Evolutionary conservation across 2,888 invertebrate genomes (phyloP).

Genomic region (Acanthosoma haemorrhoidale): DNA sequence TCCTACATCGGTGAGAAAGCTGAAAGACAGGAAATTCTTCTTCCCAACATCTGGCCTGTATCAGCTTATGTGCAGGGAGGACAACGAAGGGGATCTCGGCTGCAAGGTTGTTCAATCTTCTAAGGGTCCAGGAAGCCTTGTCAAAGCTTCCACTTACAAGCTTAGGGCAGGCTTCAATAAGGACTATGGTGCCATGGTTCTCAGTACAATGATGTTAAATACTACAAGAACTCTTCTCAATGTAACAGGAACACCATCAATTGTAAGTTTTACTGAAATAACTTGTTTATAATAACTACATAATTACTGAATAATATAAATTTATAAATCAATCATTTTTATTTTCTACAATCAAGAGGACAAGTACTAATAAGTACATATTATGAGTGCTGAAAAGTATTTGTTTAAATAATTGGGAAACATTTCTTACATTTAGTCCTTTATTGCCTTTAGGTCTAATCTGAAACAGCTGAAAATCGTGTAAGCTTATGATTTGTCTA

Average conservation of each 20-base stretch:
- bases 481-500: no score
- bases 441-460: no score
- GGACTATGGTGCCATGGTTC: neutral
- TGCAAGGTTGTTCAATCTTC: neutral
- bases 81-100: neutral
- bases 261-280: constrained; percentile 27
- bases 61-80: constrained; percentile 39
- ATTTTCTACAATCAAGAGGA: no score
- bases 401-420: no score
- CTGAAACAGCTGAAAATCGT: no score
- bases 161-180: neutral
- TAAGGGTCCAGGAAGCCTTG: neutral
- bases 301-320: no score
- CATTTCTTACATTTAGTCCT: no score
- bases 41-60: constrained; percentile 58
- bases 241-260: neutral
- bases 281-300: no score
- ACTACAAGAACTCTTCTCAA: neutral
- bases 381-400: no score
- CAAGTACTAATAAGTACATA: no score
- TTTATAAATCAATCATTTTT: no score
- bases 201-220: neutral
- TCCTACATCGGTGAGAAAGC: constrained; percentile 48
- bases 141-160: neutral
- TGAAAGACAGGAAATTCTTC: constrained; percentile 54